Evolutionary conservation across 1,140 invertebrate genomes (phyloP).

Genomic region (Lepidurus arcticus): DNA sequence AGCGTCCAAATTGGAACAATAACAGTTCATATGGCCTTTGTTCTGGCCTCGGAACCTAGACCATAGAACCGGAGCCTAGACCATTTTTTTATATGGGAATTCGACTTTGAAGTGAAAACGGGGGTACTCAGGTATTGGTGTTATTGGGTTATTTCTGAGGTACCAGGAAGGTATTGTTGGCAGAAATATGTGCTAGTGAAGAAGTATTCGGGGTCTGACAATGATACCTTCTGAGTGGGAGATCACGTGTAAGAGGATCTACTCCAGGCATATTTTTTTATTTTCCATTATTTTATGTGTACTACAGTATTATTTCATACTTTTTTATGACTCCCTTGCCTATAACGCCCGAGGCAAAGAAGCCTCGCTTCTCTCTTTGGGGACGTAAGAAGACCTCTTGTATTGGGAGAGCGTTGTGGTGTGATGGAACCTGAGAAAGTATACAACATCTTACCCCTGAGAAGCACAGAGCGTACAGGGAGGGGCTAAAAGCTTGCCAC

Average conservation of each 20-base stretch:
- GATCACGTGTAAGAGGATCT: background rate
- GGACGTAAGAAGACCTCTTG: background rate
- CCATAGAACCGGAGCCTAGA: too few relatives aligned
- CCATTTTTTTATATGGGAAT: background rate
- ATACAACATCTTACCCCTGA: background rate
- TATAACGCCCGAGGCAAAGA: background rate
- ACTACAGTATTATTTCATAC: background rate
- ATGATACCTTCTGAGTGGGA: background rate
- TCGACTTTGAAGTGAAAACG: background rate
- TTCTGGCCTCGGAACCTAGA: too few relatives aligned
- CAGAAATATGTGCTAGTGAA: background rate
- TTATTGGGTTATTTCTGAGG: conserved; percentile 4
- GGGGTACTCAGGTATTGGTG: background rate
- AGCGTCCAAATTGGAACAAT: too few relatives aligned
- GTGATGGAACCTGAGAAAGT: background rate
- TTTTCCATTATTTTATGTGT: background rate
- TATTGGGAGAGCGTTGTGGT: background rate
- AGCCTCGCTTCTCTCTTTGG: background rate
- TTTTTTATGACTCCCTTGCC: background rate
- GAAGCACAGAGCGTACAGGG: background rate
- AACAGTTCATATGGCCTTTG: too few relatives aligned
- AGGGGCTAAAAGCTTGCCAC: background rate
- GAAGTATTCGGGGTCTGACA: background rate
- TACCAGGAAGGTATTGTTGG: background rate
- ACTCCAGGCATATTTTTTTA: background rate